Evolutionary conservation across 2,797 vertebrate genomes (phyloP).

Genomic region (Gymnopithys bicolor): DNA sequence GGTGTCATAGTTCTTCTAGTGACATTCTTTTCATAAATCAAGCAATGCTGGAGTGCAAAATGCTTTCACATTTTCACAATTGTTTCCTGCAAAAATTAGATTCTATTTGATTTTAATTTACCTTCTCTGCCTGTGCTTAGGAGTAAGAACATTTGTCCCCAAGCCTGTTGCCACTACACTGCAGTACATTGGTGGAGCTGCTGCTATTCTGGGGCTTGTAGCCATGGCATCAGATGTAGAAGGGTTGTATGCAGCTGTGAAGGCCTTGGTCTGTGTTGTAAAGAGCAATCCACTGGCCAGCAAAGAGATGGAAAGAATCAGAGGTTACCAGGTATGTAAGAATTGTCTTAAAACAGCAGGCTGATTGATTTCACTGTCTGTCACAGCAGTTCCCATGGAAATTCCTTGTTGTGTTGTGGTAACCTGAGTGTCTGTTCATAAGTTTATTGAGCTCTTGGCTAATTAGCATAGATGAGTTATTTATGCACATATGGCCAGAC

Average conservation of each 20-base stretch:
- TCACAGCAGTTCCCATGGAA: neutral
- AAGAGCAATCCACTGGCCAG: constrained; percentile 97
- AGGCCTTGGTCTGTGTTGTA: constrained; percentile 96
- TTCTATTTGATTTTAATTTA: neutral
- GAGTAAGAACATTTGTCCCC: constrained; percentile 93
- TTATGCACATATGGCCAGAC: neutral
- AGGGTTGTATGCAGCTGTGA: constrained; percentile 96
- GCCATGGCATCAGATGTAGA: constrained; percentile 99
- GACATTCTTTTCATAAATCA: neutral
- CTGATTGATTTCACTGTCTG: neutral
- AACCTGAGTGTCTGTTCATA: neutral
- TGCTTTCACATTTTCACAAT: neutral
- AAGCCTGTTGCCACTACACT: constrained; percentile 95
- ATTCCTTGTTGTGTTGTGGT: neutral
- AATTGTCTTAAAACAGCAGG: neutral
- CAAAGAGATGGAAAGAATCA: constrained; percentile 99
- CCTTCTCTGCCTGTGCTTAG: constrained; percentile 72
- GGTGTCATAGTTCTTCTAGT: neutral
- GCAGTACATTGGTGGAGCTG: constrained; percentile 95
- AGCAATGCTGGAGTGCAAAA: neutral
- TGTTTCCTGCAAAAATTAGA: neutral
- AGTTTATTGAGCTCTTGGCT: neutral
- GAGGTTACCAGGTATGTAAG: constrained; percentile 92
- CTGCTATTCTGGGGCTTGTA: constrained; percentile 95
- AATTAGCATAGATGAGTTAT: neutral